A percentile compares a stretch with the other conserved stretches of the same genome.
phyloP scores from a whole-genome alignment of 1,140 invertebrate species.

The Aricia agestis region DNA sequence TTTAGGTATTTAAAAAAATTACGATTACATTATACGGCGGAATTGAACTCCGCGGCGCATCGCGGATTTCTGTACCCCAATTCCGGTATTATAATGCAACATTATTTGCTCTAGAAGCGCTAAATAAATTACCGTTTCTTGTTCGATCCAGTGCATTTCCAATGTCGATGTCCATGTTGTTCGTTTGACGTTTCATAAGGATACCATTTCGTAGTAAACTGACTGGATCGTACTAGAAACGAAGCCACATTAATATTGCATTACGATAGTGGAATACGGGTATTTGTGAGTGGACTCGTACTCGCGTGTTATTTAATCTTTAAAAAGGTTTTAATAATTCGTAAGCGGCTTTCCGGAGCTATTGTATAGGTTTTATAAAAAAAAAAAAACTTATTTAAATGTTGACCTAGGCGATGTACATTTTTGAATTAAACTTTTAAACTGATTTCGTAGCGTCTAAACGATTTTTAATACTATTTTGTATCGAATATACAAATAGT shows the following conservation, averaged over 20 bases:
- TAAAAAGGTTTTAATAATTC: conserved; percentile 16
- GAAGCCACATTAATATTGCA: too few relatives aligned
- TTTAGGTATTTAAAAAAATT: conserved; percentile 1
- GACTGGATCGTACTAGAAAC: too few relatives aligned
- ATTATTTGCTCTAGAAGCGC: too few relatives aligned
- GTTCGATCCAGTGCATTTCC: too few relatives aligned
- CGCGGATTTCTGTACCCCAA: too few relatives aligned
- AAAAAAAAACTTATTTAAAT: conserved; percentile 16
- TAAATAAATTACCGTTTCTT: too few relatives aligned
- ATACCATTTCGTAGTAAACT: too few relatives aligned
- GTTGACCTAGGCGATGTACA: not conserved
- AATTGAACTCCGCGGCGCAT: not conserved
- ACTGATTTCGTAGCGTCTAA: not conserved
- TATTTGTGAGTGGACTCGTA: not conserved
- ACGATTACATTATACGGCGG: not conserved
- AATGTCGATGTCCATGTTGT: too few relatives aligned
- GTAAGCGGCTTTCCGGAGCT: conserved; percentile 1
- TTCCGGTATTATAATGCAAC: too few relatives aligned
- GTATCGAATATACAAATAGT: conserved; percentile 9
- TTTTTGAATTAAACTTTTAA: not conserved
- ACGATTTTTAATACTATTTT: not conserved
- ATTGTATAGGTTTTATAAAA: conserved; percentile 7
- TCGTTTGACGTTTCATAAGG: too few relatives aligned
- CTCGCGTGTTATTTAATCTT: conserved; percentile 13
- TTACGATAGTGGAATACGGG: too few relatives aligned